Percentiles rank a stretch among this genome's conserved stretches.
phyloP scores from a whole-genome alignment of 2,113 vertebrate genomes.

The Thalassarche chlororhynchos region DNA sequence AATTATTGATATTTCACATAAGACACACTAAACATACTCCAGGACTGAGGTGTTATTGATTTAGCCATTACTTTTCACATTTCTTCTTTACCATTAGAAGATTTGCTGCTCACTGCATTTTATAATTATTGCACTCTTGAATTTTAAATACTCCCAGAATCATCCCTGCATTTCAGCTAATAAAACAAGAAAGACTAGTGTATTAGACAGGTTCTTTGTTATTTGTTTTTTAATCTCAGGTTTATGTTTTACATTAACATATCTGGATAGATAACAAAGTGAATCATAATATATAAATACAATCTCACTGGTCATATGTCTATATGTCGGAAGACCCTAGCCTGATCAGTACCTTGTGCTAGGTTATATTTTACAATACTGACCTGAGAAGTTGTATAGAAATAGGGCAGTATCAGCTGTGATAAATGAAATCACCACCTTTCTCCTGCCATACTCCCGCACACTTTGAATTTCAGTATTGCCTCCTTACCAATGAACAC shows the following conservation, averaged over 20 bases:
- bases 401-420: not conserved
- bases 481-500: not conserved
- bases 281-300: not conserved
- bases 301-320: not conserved
- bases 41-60: slow-evolving; percentile 64
- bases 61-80: slow-evolving; percentile 67
- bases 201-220: not conserved
- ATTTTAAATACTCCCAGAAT: slow-evolving; percentile 59
- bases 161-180: not conserved
- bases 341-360: not conserved
- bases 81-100: slow-evolving; percentile 58
- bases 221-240: not conserved
- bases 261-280: not conserved
- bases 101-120: slow-evolving; percentile 52
- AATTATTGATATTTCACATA: slow-evolving; percentile 50
- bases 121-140: slow-evolving; percentile 56
- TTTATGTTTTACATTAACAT: slow-evolving; percentile 11
- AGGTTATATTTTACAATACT: not conserved
- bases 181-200: not conserved
- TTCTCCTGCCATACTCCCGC: not conserved
- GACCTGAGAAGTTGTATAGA: not conserved
- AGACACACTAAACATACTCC: slow-evolving; percentile 15
- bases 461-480: not conserved
- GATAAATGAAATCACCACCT: not conserved
- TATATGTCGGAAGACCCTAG: not conserved